Evolutionary conservation across 1,140 invertebrate genomes (phyloP).

Genomic region (Cotesia typhae): DNA sequence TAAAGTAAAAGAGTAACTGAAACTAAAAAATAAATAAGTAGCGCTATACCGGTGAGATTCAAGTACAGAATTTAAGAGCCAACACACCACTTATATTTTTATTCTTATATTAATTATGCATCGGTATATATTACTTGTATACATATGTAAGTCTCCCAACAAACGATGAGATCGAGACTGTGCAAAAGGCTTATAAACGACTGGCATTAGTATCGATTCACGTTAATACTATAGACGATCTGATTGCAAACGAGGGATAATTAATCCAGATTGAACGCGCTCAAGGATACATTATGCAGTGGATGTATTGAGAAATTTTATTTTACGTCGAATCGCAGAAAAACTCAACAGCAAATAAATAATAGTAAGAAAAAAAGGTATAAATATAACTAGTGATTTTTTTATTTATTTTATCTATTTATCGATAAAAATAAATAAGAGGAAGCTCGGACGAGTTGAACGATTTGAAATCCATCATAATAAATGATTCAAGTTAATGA

Average conservation of each 20-base stretch:
- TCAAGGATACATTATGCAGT: background rate
- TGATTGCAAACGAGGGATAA: constrained; percentile 41
- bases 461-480: too few relatives aligned
- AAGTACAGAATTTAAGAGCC: too few relatives aligned
- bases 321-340: background rate
- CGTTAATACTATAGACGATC: constrained; percentile 34
- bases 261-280: constrained; percentile 28
- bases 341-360: background rate
- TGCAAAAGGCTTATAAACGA: constrained; percentile 36
- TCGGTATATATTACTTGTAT: constrained; percentile 4
- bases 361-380: background rate
- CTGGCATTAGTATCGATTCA: constrained; percentile 38
- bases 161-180: constrained; percentile 3
- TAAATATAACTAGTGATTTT: background rate
- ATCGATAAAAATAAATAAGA: too few relatives aligned
- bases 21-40: too few relatives aligned
- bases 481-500: constrained; percentile 4
- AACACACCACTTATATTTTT: too few relatives aligned
- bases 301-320: too few relatives aligned
- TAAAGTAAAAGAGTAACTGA: too few relatives aligned
- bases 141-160: constrained; percentile 11
- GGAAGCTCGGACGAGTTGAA: too few relatives aligned
- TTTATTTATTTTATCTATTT: too few relatives aligned
- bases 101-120: background rate
- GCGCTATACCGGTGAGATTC: too few relatives aligned